Evolutionary conservation across 2,113 vertebrate genomes (phyloP).

Genomic region (Nibea coibor): DNA sequence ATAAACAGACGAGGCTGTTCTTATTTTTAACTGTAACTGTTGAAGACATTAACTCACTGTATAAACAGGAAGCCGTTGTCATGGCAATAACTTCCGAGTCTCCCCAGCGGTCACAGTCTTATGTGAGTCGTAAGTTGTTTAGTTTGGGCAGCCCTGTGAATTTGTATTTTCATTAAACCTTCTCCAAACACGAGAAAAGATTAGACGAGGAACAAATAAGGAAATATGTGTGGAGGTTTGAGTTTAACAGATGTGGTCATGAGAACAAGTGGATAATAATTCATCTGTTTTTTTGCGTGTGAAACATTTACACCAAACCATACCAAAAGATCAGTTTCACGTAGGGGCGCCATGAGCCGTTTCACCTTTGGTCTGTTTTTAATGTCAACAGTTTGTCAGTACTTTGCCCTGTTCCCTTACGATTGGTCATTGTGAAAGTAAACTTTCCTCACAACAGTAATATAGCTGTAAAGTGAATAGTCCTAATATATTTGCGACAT

Average conservation of each 20-base stretch:
- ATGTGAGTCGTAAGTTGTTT: not conserved
- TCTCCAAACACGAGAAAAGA: not conserved
- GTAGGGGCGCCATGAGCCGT: not conserved
- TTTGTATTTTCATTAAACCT: not conserved
- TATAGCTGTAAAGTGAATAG: not conserved
- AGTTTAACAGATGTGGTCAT: not conserved
- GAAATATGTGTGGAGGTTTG: not conserved
- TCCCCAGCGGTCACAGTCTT: not conserved
- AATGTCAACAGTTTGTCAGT: conserved; percentile 17
- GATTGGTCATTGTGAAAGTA: not conserved
- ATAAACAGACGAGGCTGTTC: not conserved
- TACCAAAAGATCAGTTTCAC: not conserved
- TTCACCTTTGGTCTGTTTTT: conserved; percentile 44
- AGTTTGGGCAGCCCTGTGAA: not conserved
- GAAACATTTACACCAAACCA: not conserved
- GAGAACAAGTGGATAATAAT: not conserved
- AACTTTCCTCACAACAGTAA: not conserved
- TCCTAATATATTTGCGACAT: not conserved
- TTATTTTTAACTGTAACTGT: conserved; percentile 11
- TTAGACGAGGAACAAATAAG: not conserved
- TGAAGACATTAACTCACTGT: not conserved
- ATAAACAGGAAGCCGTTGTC: conserved; percentile 53
- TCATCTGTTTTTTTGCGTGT: not conserved
- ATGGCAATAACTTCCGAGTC: conserved; percentile 8
- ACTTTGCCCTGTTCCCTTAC: conserved; percentile 8